phyloP scores from a whole-genome alignment of 2,888 invertebrate species.

The Ischnus inquisitorius region DNA sequence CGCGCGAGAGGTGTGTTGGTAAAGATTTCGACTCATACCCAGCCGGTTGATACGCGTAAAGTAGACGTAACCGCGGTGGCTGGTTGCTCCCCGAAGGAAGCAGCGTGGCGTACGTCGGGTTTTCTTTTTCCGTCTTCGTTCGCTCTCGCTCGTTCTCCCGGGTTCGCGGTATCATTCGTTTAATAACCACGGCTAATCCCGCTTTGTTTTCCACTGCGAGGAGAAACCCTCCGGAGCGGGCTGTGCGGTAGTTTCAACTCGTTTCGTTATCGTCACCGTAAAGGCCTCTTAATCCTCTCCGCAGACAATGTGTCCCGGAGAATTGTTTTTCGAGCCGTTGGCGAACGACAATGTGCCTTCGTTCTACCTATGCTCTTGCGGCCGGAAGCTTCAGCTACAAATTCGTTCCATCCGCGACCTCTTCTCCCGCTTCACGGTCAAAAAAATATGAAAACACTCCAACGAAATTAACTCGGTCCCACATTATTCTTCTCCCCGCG shows the following conservation, averaged over 20 bases:
- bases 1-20: neutral
- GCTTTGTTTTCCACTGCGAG: slow-evolving; percentile 70
- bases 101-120: slow-evolving; percentile 33
- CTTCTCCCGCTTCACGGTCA: neutral
- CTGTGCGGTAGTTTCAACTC: slow-evolving; percentile 68
- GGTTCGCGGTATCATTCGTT: slow-evolving; percentile 71
- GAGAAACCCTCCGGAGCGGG: slow-evolving; percentile 15
- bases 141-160: slow-evolving; percentile 48
- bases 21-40: slow-evolving; percentile 25
- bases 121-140: slow-evolving; percentile 36
- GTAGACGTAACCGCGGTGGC: slow-evolving; percentile 12
- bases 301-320: slow-evolving; percentile 71
- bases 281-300: slow-evolving; percentile 71
- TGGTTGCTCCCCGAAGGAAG: slow-evolving; percentile 20
- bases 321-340: slow-evolving; percentile 70
- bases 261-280: slow-evolving; percentile 72
- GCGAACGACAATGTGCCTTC: slow-evolving; percentile 64
- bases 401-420: neutral
- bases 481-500: neutral
- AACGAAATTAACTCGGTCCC: neutral
- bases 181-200: slow-evolving; percentile 74
- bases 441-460: neutral
- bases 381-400: slow-evolving; percentile 23
- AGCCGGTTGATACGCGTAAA: slow-evolving; percentile 19
- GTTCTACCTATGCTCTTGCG: slow-evolving; percentile 38